Percentiles rank a stretch among this genome's conserved stretches.
Conservation (phyloP, 1,140 invertebrate species). For the Dolichoris vasculosae region DNA sequence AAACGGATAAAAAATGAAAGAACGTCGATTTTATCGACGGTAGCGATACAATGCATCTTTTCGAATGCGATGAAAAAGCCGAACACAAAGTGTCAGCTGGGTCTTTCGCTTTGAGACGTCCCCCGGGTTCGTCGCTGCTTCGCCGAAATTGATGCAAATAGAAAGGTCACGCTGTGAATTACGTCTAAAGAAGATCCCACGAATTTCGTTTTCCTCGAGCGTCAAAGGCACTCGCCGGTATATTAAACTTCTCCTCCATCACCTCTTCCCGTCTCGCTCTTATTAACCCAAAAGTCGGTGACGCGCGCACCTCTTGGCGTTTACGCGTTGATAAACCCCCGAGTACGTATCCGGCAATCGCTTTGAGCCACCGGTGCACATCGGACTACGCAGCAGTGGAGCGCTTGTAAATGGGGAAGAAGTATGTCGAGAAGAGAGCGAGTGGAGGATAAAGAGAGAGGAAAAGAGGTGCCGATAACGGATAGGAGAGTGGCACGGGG, state of each 20-base stretch:
- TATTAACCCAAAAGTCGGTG: neutral
- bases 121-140: no score
- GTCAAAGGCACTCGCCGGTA: conserved; percentile 35
- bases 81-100: neutral
- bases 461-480: conserved; percentile 49
- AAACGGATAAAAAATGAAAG: neutral
- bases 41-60: neutral
- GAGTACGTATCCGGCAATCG: conserved; percentile 55
- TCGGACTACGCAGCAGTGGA: neutral
- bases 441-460: conserved; percentile 23
- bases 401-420: neutral
- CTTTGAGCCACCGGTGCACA: conserved; percentile 55
- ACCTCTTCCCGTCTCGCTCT: neutral
- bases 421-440: conserved; percentile 16
- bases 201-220: neutral
- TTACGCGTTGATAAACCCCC: conserved; percentile 68
- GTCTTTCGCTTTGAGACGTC: neutral
- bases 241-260: neutral
- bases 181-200: conserved; percentile 1
- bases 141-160: conserved; percentile 7
- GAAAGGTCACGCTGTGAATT: conserved; percentile 7
- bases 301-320: conserved; percentile 55
- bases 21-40: no score
- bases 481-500: conserved; percentile 63
- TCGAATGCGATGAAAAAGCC: neutral